Evolutionary conservation across 2,113 vertebrate genomes (phyloP), one percentile per base, ranked within the genome.

Genomic region (Pygoscelis adeliae): DNA sequence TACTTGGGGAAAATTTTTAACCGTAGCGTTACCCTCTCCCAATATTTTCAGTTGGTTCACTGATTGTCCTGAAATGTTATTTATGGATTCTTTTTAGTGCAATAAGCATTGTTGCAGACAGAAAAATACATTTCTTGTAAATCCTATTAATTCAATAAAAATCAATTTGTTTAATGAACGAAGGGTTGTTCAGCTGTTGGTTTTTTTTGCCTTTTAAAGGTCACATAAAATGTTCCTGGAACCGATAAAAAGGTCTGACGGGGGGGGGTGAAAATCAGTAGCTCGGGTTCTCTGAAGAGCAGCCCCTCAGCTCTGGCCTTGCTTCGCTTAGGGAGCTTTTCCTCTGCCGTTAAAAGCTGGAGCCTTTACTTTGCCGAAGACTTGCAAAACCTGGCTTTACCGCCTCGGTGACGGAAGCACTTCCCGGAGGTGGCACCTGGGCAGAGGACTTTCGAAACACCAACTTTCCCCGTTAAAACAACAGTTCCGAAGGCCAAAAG

Each of bases 71-170:
- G 81, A 90, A 34, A 26, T 42, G 92, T 95, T 98, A 93, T 97
- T 97, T 95, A 95, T 97, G 92, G 86, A 93, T 97, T 94, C 79
- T 91, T 92, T 94, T 94, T 95, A 97, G 93, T 87, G 61, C 83
- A 97, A 84, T 97, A 97, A 91, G 81, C 94, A 95, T 59, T 40
- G 86, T 95, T 97, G 62, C 86, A 96, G 91, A 79, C 72, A 94
- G 83, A 73, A 80, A 78, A 66, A 90, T 29, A 59, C 94, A 81
- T 87, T 90, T 97, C 78, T 78, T 97, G 69, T 98, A 97, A 96
- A 90, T 96, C 84, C 93, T 87, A 25, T 82, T 29, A 87, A 91
- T 96, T 97, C 94, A 97, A 94, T 98, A 97, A 98, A 97, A 97
- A 96, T 97, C 67, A 76, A 96, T 95, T 92, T 97, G 94, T 87